Conservation (phyloP, 2,113 vertebrate species). For the Cyphomyrus discorhynchus region DNA sequence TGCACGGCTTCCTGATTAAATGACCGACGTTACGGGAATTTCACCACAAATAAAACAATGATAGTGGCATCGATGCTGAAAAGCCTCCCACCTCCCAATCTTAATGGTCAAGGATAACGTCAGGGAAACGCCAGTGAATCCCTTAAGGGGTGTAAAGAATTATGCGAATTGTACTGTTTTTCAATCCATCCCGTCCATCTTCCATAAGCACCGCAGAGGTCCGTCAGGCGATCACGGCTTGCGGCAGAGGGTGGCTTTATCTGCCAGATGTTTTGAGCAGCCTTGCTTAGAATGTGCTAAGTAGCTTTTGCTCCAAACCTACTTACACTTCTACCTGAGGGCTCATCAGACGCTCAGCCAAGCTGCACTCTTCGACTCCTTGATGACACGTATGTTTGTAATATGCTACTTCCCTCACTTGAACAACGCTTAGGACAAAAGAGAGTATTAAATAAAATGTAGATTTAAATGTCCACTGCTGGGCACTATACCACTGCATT, state of each 20-base stretch:
- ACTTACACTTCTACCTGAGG: neutral
- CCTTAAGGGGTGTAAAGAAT: neutral
- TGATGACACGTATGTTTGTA: neutral
- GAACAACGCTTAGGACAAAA: neutral
- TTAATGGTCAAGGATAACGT: neutral
- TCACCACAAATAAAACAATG: neutral
- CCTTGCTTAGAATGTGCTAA: neutral
- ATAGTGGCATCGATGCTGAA: neutral
- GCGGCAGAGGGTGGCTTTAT: neutral
- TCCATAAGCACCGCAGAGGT: neutral
- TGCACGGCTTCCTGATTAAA: neutral
- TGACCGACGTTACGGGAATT: neutral
- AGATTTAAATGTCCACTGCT: neutral
- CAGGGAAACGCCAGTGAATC: neutral
- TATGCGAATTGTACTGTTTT: neutral
- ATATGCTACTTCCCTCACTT: neutral
- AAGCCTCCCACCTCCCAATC: neutral
- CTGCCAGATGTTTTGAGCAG: neutral
- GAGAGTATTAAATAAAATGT: neutral
- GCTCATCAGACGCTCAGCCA: neutral
- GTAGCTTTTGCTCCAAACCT: neutral
- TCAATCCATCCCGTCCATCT: neutral
- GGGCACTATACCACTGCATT: neutral
- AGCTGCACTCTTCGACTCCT: neutral
- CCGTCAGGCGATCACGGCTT: neutral